phyloP scores from a whole-genome alignment of 2,888 invertebrate species.

The Drosophila niveifrons region DNA sequence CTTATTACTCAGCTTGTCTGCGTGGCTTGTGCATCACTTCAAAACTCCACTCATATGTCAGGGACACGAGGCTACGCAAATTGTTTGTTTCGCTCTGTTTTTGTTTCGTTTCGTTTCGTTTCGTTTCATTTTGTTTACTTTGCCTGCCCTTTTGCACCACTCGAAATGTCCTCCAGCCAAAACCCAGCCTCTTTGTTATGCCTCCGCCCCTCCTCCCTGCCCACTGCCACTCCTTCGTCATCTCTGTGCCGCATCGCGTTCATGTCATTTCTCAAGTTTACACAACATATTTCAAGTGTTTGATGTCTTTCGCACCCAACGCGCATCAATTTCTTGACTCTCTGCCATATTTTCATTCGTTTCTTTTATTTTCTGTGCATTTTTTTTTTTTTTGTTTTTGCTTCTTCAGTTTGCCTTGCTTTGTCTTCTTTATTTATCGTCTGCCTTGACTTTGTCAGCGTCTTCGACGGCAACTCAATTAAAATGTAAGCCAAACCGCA shows the following conservation, averaged over 20 bases:
- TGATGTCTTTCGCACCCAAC: slow-evolving; percentile 76
- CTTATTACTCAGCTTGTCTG: not conserved
- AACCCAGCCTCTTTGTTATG: slow-evolving; percentile 2
- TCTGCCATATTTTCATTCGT: slow-evolving; percentile 28
- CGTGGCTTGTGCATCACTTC: slow-evolving; percentile 2
- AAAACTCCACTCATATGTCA: slow-evolving; percentile 54
- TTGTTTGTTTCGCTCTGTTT: slow-evolving; percentile 64
- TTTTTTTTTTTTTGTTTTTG: not conserved
- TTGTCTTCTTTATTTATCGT: not conserved
- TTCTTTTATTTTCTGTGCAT: not conserved
- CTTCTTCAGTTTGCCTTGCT: not conserved
- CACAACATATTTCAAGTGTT: slow-evolving; percentile 80
- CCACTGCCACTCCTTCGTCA: not conserved
- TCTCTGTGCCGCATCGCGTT: slow-evolving; percentile 33
- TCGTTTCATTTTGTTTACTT: slow-evolving; percentile 60
- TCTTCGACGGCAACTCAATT: slow-evolving; percentile 63
- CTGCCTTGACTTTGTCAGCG: slow-evolving; percentile 2
- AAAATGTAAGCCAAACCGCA: slow-evolving; percentile 64
- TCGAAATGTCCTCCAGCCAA: slow-evolving; percentile 14
- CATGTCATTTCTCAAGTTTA: slow-evolving; percentile 78
- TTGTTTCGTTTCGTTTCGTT: slow-evolving; percentile 50
- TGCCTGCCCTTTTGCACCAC: slow-evolving; percentile 46
- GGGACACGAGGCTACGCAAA: slow-evolving; percentile 55
- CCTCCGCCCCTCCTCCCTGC: not conserved
- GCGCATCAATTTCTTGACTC: slow-evolving; percentile 71